A percentile compares a stretch with the other conserved stretches of the same genome.
These are phyloP conservation scores for Nomada ferruginata DNA, from an alignment of 2,888 invertebrate genomes.

Conservation along the genomic window DNA sequence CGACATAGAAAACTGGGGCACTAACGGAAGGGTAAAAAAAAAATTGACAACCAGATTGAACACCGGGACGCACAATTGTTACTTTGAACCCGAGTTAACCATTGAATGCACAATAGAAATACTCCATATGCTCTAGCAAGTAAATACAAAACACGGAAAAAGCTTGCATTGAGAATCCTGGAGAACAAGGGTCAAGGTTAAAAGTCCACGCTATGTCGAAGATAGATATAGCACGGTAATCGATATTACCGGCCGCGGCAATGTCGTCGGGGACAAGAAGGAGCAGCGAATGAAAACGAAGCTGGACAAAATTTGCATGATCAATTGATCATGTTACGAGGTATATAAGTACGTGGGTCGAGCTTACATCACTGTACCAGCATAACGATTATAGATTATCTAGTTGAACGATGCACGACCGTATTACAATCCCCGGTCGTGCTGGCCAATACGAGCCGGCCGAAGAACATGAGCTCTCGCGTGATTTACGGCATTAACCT, in stretches of 20 bases:
- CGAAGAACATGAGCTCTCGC: constrained; percentile 34
- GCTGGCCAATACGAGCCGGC: constrained; percentile 32
- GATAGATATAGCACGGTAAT: constrained; percentile 54
- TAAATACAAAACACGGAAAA: constrained; percentile 1
- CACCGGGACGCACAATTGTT: background rate
- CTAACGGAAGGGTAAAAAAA: background rate
- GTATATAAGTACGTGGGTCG: constrained; percentile 27
- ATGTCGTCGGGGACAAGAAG: constrained; percentile 37
- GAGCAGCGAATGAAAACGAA: constrained; percentile 34
- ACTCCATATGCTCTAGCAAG: background rate
- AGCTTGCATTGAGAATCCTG: constrained; percentile 40
- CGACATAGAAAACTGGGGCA: constrained; percentile 38
- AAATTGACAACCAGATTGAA: background rate
- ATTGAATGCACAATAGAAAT: too few relatives aligned
- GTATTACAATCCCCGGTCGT: constrained; percentile 12
- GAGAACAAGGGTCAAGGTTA: constrained; percentile 72
- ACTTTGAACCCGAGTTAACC: background rate
- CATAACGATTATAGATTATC: constrained; percentile 64
- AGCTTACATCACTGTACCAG: constrained; percentile 64
- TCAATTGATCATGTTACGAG: constrained; percentile 59
- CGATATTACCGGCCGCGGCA: constrained; percentile 63
- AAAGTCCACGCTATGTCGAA: constrained; percentile 52
- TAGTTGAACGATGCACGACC: constrained; percentile 51
- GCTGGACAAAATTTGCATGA: constrained; percentile 46
- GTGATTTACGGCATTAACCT: constrained; percentile 60